These are phyloP conservation scores for Bradynema listronoti DNA, from an alignment of 1,140 invertebrate genomes.

Conservation along the genomic window DNA sequence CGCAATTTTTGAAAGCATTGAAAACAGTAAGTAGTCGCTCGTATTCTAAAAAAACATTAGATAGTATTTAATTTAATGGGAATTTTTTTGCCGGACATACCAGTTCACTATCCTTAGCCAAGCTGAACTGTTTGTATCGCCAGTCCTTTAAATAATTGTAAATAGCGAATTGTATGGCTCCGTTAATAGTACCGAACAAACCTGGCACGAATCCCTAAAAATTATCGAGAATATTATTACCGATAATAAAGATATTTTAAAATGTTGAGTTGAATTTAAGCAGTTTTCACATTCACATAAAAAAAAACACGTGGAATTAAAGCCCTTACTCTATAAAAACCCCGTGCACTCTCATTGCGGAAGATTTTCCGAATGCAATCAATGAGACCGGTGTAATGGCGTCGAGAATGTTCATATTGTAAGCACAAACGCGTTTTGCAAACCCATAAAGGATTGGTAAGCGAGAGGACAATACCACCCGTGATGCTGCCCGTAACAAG, in stretches of 20 bases:
- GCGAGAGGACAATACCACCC: constrained; percentile 77
- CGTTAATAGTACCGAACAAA: constrained; percentile 93
- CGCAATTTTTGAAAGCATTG: constrained; percentile 85
- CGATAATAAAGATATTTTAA: too few relatives aligned
- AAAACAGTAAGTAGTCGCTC: constrained; percentile 79
- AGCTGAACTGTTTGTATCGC: constrained; percentile 73
- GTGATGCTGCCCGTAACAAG: constrained; percentile 41
- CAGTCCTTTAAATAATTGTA: constrained; percentile 95
- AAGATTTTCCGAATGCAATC: constrained; percentile 62
- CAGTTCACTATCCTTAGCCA: constrained; percentile 80
- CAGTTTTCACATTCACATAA: constrained; percentile 8
- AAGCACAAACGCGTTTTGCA: constrained; percentile 69
- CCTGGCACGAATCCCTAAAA: constrained; percentile 88
- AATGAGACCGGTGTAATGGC: constrained; percentile 46
- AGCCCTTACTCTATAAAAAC: constrained; percentile 36
- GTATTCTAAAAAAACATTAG: constrained; percentile 69
- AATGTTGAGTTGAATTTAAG: too few relatives aligned
- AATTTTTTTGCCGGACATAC: constrained; percentile 65
- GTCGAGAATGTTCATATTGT: constrained; percentile 61
- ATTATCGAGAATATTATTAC: too few relatives aligned
- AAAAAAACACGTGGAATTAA: constrained; percentile 5
- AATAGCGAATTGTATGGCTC: constrained; percentile 93
- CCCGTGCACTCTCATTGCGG: constrained; percentile 57
- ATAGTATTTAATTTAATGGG: too few relatives aligned
- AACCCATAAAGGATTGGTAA: constrained; percentile 96